Evolutionary conservation across 2,797 vertebrate species (phyloP), one percentile per base, ranked within the genome.

Genomic region (Chaunax sp.): DNA sequence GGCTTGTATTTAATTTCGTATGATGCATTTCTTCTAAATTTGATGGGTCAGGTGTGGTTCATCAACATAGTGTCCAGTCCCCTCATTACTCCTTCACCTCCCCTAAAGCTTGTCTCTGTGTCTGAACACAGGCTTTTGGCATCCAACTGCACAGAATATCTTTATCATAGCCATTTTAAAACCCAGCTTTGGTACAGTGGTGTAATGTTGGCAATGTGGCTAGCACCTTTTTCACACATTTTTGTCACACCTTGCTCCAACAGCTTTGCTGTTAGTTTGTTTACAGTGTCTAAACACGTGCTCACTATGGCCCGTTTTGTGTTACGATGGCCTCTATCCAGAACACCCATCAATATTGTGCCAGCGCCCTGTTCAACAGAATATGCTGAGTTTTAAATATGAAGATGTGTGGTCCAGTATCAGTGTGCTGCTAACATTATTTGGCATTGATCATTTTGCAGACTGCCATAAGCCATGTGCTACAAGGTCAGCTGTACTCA

Each of bases 401-500:
- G 6, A 66, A 19, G 23, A 18, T 57, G 58, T 33, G 37, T 68
- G 22, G 55, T 63, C 23, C 18, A 58, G 25, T 25, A 33, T 40
- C 22, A 30, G 38, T n/a, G 20, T 53, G 33, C 38, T 30, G 55
- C 38, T 45, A 56, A 54, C 46, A n/a, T 37, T 44, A 53, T 43
- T 73, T 45, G 41, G 65, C 73, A 45, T 22, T 5, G 51, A 43
- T 80, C 47, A 20, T 64, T 70, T 75, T 70, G 71, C 33, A 55
- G 57, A 15, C 40, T 47, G 33, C 62, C 38, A 15, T 43, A 37
- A 50, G 61, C 77, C 63, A 41, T 70, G 78, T 82, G 78, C 66
- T 69, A 81, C 80, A 77, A 83, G 81, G 81, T 89, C 77, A 84
- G 74, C 37, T 61, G 57, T 47, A 58, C 70, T 69, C 66, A 72